These are phyloP conservation scores for Ascaphus truei DNA, from an alignment of 2,113 vertebrate genomes.

Conservation along the genomic window DNA sequence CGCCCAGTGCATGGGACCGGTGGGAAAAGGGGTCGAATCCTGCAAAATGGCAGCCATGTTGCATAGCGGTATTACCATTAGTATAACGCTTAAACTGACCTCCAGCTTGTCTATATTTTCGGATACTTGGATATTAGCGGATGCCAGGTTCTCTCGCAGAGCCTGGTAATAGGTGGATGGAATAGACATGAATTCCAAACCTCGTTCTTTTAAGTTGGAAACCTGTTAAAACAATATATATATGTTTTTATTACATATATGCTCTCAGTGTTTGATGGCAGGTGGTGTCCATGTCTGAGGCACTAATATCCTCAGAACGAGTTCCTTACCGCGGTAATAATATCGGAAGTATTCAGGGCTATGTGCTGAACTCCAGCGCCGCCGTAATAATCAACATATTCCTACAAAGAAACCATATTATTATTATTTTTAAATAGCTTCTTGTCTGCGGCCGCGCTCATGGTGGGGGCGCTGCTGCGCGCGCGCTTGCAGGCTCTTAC, in stretches of 20 bases:
- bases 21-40: neutral
- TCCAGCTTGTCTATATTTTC: slow-evolving; percentile 77
- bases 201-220: slow-evolving; percentile 79
- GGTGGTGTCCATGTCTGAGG: too few relatives aligned
- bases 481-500: too few relatives aligned
- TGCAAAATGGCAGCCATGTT: neutral
- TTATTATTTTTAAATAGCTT: too few relatives aligned
- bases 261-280: neutral
- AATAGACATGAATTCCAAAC: slow-evolving; percentile 84
- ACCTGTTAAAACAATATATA: slow-evolving; percentile 58
- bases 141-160: slow-evolving; percentile 77
- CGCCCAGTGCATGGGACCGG: too few relatives aligned
- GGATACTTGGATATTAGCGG: slow-evolving; percentile 77
- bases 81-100: slow-evolving; percentile 71
- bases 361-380: slow-evolving; percentile 92
- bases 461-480: too few relatives aligned
- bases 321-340: slow-evolving; percentile 76
- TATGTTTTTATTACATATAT: neutral
- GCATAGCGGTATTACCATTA: neutral
- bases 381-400: slow-evolving; percentile 91
- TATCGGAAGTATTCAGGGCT: slow-evolving; percentile 86
- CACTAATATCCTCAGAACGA: too few relatives aligned
- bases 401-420: slow-evolving; percentile 58
- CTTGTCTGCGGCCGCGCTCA: too few relatives aligned
- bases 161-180: slow-evolving; percentile 80